Conservation (phyloP, 1,140 invertebrate genomes). For the Coenobita brevimanus region DNA sequence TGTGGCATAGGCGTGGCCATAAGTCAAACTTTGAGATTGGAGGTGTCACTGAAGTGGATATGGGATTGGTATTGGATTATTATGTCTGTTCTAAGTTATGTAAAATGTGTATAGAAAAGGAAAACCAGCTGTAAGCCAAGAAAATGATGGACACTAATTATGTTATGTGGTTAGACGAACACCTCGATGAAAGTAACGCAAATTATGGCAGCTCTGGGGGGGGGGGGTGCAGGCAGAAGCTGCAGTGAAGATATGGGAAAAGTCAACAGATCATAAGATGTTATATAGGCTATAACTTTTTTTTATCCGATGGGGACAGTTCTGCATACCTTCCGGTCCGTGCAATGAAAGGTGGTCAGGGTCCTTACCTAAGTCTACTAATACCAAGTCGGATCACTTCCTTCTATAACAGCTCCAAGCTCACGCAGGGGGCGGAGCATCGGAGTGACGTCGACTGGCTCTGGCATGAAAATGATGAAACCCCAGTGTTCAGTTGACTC, state of each 20-base stretch:
- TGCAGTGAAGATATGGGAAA: constrained; percentile 2
- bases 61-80: background rate
- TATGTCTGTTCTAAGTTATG: background rate
- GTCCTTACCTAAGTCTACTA: no score
- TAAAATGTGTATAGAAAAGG: background rate
- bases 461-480: no score
- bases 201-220: background rate
- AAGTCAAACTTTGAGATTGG: background rate
- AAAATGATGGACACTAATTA: background rate
- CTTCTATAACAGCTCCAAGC: no score
- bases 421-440: no score
- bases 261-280: background rate
- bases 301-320: constrained; percentile 9
- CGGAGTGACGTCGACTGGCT: no score
- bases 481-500: no score
- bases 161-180: background rate
- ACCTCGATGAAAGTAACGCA: background rate
- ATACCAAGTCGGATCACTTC: no score
- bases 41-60: background rate
- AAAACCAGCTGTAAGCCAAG: background rate
- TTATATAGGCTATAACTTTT: background rate
- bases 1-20: background rate
- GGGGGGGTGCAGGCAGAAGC: background rate
- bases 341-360: background rate
- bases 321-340: background rate